Evolutionary conservation across 1,140 invertebrate genomes (phyloP).

Genomic region (Drosophila bifasciata): DNA sequence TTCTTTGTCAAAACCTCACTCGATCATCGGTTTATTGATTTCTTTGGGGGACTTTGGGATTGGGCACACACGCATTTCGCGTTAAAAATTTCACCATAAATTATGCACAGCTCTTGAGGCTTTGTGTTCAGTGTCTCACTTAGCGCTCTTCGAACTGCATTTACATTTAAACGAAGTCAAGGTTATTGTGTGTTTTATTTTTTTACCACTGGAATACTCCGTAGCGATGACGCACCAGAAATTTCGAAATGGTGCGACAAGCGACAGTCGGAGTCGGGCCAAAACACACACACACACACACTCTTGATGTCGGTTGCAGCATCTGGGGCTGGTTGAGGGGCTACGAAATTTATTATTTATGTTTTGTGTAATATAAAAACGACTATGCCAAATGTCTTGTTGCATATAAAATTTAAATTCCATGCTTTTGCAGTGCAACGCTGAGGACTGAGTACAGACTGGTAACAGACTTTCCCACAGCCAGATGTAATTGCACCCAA

Average conservation of each 20-base stretch:
- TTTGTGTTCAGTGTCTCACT: constrained; percentile 32
- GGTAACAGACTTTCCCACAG: constrained; percentile 37
- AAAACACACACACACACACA: no score
- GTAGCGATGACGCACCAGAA: constrained; percentile 56
- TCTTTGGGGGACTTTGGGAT: constrained; percentile 16
- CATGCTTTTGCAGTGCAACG: constrained; percentile 46
- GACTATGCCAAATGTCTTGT: constrained; percentile 69
- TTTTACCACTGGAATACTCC: constrained; percentile 18
- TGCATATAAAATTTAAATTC: constrained; percentile 78
- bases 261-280: constrained; percentile 16
- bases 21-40: constrained; percentile 3
- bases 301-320: constrained; percentile 10
- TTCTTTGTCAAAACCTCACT: constrained; percentile 11
- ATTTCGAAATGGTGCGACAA: constrained; percentile 38
- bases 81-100: constrained; percentile 63
- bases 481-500: constrained; percentile 74
- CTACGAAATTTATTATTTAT: constrained; percentile 66
- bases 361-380: constrained; percentile 59
- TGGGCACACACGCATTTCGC: constrained; percentile 16
- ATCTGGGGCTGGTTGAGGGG: constrained; percentile 43
- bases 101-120: constrained; percentile 39
- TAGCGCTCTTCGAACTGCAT: constrained; percentile 46
- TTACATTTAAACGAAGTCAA: constrained; percentile 75
- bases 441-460: constrained; percentile 1
- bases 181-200: constrained; percentile 54